Evolutionary conservation across 2,888 invertebrate species (phyloP), one percentile per base, ranked within the genome.

Genomic region (Cantharis rufa): DNA sequence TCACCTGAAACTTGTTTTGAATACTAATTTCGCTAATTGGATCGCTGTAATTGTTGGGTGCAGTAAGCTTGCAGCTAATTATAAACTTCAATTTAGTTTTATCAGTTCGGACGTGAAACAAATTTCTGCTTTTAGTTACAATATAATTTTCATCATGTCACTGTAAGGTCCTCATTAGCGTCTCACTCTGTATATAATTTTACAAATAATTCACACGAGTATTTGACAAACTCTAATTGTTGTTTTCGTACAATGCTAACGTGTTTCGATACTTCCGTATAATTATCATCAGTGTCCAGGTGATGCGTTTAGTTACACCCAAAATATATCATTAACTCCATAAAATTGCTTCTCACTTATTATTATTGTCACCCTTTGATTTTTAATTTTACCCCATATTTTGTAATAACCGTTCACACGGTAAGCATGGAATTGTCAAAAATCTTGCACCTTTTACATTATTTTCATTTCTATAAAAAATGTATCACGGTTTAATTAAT

Each of bases 21-120:
- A 78, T 78, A 78, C 78, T 78, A 78, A 78, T 78, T 70, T 63
- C 32, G 48, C 78, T 78, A 78, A 78, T 78, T 78, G 78, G 75
- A 16, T 62, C 28, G 62, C 48, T 24, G 75, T 78, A 78, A 78
- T 78, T 74, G 70, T 62, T 63, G 72, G 75, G 78, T 78, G 71
- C 78, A 62, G 48, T 75, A 75, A 75, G 64, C 78, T 78, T 69
- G 62, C 48, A 48, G 48, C 48, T 48, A 48, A 15, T 16, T 16
- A 18, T 48, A 48, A 48, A 48, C n/a, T 48, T 48, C n/a, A 48
- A 48, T 48, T 48, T n/a, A 27, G 27, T n/a, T 69, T 15, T 21
- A 21, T 21, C 64, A n/a, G 16, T 48, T 48, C 48, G 48, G 48
- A 32, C 48, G n/a, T n/a, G 48, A 48, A n/a, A 48, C 48, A 48